Conservation (phyloP, 2,888 invertebrate genomes). For the Ectemnius lituratus region DNA sequence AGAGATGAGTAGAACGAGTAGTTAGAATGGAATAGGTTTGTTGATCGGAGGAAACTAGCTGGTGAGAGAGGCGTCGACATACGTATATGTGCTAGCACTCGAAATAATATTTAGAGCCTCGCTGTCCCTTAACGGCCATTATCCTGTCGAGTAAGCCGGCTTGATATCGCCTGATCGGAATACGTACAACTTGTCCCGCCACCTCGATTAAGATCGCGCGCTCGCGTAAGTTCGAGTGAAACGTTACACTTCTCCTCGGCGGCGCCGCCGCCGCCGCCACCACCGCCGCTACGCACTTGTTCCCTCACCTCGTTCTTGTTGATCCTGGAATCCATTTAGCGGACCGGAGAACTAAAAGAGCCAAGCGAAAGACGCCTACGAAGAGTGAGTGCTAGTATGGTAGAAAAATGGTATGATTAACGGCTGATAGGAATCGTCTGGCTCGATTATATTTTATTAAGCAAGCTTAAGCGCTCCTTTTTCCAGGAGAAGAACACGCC, state of each 20-base stretch:
- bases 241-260: constrained; percentile 5
- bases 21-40: no score
- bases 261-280: no score
- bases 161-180: constrained; percentile 8
- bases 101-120: constrained; percentile 9
- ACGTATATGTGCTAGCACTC: neutral
- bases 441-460: no score
- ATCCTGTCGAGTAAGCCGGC: constrained; percentile 2
- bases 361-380: no score
- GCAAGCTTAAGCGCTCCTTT: no score
- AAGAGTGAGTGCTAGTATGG: no score
- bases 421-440: no score
- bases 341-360: neutral
- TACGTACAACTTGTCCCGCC: constrained; percentile 9
- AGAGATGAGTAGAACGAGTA: no score
- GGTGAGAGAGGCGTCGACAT: no score
- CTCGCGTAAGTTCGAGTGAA: neutral
- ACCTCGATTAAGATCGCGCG: constrained; percentile 6
- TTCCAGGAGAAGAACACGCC: no score
- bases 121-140: constrained; percentile 3
- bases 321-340: neutral
- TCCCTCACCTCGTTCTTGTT: neutral
- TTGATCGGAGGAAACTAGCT: no score
- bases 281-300: neutral
- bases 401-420: no score